Evolutionary conservation across 2,113 vertebrate species (phyloP).

Genomic region (Sapajus apella): DNA sequence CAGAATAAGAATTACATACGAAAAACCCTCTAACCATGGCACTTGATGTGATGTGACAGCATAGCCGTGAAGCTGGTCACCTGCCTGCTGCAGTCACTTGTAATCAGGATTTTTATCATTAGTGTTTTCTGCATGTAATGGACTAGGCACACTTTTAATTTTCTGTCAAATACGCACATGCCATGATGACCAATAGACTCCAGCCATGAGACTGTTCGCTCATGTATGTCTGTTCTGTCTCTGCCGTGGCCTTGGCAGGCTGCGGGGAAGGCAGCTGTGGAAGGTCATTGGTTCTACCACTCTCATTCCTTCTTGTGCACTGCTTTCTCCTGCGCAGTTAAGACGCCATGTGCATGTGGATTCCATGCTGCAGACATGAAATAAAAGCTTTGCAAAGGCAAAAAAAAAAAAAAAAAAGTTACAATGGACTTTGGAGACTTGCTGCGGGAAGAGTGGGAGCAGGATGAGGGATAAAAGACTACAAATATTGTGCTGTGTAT

Average conservation of each 20-base stretch:
- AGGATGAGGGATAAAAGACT: too few species aligned
- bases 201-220: conserved; percentile 67
- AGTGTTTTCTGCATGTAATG: conserved; percentile 56
- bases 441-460: too few species aligned
- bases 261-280: conserved; percentile 52
- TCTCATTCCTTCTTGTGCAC: background rate
- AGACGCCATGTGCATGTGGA: conserved; percentile 17
- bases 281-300: conserved; percentile 42
- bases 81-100: conserved; percentile 60
- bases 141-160: conserved; percentile 68
- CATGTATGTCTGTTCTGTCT: background rate
- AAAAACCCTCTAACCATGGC: conserved; percentile 78
- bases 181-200: conserved; percentile 70
- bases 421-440: too few species aligned
- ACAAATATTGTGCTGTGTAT: too few species aligned
- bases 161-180: conserved; percentile 70
- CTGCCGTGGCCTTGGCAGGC: conserved; percentile 55
- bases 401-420: too few species aligned
- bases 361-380: conserved; percentile 22
- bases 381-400: conserved; percentile 81
- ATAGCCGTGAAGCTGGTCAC: conserved; percentile 53
- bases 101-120: conserved; percentile 80
- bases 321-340: conserved; percentile 67
- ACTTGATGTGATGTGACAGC: conserved; percentile 76
- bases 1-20: conserved; percentile 83